A percentile compares a stretch with the other conserved stretches of the same genome.
Evolutionary conservation across 2,113 vertebrate genomes (phyloP).

Genomic region (Tyto alba): DNA sequence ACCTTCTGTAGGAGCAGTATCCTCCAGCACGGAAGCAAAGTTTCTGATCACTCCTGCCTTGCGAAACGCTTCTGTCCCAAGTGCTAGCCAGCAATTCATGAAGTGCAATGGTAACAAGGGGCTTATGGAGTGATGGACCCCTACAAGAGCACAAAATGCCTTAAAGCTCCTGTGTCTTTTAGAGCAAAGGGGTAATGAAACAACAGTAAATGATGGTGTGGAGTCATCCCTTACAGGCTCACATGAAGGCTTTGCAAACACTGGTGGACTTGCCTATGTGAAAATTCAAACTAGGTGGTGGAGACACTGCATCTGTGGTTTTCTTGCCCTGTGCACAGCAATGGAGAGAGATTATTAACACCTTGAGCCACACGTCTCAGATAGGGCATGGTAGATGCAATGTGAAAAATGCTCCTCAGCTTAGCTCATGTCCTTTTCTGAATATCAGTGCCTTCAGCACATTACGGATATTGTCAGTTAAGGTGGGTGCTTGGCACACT

Average conservation of each 20-base stretch:
- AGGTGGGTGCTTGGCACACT: neutral
- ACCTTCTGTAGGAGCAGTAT: neutral
- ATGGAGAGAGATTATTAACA: neutral
- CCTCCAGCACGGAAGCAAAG: neutral
- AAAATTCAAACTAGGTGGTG: neutral
- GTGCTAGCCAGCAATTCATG: neutral
- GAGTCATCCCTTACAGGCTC: neutral
- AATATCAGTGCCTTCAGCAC: neutral
- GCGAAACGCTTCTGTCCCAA: neutral
- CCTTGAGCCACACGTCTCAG: neutral
- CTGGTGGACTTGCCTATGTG: neutral
- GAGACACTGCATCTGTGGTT: neutral
- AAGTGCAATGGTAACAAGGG: neutral
- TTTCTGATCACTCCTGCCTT: neutral
- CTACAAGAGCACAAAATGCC: neutral
- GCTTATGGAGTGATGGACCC: neutral
- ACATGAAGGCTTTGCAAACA: neutral
- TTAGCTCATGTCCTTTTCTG: neutral
- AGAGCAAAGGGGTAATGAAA: neutral
- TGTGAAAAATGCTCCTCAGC: neutral
- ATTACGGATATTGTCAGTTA: neutral
- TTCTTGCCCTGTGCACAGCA: rapidly evolving
- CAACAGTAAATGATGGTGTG: neutral
- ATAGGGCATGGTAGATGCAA: neutral
- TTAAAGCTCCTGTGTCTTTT: neutral